Percentiles rank a stretch among this genome's conserved stretches.
phyloP scores from a whole-genome alignment of 2,113 vertebrate genomes.

The Muntiacus reevesi region DNA sequence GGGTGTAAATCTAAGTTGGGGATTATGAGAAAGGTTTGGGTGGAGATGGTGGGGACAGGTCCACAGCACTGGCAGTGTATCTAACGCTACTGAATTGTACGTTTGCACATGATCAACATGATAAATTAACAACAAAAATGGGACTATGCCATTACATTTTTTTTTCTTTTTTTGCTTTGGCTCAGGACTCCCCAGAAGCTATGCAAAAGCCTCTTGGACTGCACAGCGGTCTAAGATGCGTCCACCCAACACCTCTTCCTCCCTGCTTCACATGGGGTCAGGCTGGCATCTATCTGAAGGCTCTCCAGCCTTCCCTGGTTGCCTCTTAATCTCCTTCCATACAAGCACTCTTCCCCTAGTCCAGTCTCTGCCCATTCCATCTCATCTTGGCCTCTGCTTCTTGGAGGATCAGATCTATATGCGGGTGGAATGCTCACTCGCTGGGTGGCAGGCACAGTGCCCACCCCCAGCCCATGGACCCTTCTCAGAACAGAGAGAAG shows the following conservation, averaged over 20 bases:
- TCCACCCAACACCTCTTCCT: no score
- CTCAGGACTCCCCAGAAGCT: not conserved
- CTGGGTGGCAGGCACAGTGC: not conserved
- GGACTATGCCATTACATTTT: not conserved
- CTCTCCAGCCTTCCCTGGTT: not conserved
- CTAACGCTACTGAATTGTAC: not conserved
- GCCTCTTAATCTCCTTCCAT: no score
- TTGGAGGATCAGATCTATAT: not conserved
- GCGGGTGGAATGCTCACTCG: not conserved
- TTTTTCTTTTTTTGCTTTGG: not conserved
- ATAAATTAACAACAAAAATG: not conserved
- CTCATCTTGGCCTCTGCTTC: not conserved
- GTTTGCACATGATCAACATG: not conserved
- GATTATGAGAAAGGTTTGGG: not conserved
- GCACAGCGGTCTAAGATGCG: fast-evolving
- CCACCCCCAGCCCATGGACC: not conserved
- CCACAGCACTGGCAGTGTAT: not conserved
- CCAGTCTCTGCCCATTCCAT: not conserved
- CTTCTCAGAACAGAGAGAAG: not conserved
- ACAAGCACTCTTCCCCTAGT: no score
- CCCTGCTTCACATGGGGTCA: not conserved
- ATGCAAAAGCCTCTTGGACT: not conserved
- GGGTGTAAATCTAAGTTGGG: not conserved
- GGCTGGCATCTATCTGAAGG: not conserved
- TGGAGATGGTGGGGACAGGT: not conserved